Base-by-base conservation (phyloP, 2,888 invertebrate genomes). In the Melinopterus prodromus region DNA sequence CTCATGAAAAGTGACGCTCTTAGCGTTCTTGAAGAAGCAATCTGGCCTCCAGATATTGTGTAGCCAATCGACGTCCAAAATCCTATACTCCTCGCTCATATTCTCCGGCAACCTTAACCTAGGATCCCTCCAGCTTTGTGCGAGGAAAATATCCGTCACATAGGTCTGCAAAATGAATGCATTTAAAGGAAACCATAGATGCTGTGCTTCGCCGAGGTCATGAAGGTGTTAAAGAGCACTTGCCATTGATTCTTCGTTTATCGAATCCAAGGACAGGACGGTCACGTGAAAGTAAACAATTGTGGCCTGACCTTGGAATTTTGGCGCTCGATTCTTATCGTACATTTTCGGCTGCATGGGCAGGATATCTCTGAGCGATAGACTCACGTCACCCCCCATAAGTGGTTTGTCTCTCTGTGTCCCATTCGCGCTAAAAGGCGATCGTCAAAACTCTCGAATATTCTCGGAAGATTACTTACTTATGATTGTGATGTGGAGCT, bases 241-340 rank as follows among this genome's bases (percentile, higher is more conserved):
- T 89, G 95, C 96, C 98, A 98, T 98, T 71, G 97, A 97, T 89
- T 97, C 97, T 88, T 98, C 98, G 87, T 98, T 97, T 83, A 98
- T 97, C n/a, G 97, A 97, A 90, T 98, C 97, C 84, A 98, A 90
- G 76, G 97, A 97, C 81, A 97, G 90, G 0, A 97, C 97, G 7
- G 97, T 97, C 77, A 97, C 97, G 87, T 97, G 97, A 87, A 97
- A 97, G 88, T 97, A 96, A 70, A 97, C 97, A 74, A 96, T 92
- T 0, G 97, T 97, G 3, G 97, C 95, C 88, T 96, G 95, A 0
- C 96, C 96, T 85, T 95, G 91, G 78, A 94, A 91, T 89, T 97
- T 97, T 0, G 97, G 97, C 0, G 97, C 96, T 81, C 96, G 91
- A 90, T 97, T 97, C 90, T 97, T 97, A 88, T 97, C 97, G 86